A percentile compares a stretch with the other conserved stretches of the same genome.
Evolutionary conservation across 2,888 invertebrate genomes (phyloP).

Genomic region (Eucriotettix oculatus): DNA sequence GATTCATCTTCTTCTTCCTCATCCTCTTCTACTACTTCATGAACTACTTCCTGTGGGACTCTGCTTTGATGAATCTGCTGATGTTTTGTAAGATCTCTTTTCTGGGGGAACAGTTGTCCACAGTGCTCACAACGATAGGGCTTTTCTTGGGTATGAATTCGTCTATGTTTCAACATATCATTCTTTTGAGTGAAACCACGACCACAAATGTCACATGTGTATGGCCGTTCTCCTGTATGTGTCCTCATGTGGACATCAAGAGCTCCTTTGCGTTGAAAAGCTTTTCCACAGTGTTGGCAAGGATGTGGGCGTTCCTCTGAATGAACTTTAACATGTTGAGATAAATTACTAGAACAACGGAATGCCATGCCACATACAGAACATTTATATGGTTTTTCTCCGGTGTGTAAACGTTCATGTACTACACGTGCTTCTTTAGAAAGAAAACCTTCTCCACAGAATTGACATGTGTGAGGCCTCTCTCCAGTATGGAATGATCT

Average conservation of each 20-base stretch:
- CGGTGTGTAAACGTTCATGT: conserved; percentile 26
- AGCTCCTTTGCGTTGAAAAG: conserved; percentile 18
- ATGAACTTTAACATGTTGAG: conserved; percentile 18
- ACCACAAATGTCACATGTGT: conserved; percentile 19
- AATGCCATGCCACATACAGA: conserved; percentile 21
- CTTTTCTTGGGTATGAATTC: conserved; percentile 5
- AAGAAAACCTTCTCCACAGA: conserved; percentile 25
- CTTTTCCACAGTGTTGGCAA: conserved; percentile 18
- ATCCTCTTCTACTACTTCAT: background rate
- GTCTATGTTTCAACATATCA: conserved; percentile 21
- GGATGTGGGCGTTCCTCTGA: conserved; percentile 14
- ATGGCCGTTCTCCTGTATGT: conserved; percentile 22
- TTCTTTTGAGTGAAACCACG: conserved; percentile 22
- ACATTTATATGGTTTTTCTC: conserved; percentile 22
- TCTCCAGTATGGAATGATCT: conserved; percentile 26
- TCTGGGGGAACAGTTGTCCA: conserved; percentile 1
- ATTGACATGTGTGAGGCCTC: conserved; percentile 26
- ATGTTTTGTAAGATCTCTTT: conserved; percentile 4
- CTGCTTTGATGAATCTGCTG: background rate
- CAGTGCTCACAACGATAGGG: conserved; percentile 3
- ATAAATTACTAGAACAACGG: conserved; percentile 22
- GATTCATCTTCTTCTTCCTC: background rate
- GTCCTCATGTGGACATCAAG: conserved; percentile 20
- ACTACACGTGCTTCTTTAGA: conserved; percentile 25
- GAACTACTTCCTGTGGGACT: background rate